Base-by-base conservation (phyloP, 2,888 invertebrate genomes). In the Phyllotreta striolata region DNA sequence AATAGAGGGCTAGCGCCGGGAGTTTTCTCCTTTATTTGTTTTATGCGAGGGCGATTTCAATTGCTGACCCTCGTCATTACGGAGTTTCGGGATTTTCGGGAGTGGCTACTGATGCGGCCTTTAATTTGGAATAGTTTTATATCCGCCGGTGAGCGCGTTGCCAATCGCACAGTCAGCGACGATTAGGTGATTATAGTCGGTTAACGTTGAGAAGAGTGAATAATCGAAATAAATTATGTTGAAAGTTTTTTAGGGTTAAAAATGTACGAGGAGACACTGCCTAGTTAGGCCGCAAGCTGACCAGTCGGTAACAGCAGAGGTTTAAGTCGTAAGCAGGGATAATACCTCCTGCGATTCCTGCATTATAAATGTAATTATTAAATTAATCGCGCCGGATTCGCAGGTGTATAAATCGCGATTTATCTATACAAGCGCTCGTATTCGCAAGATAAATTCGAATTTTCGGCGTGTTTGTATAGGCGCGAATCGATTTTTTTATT, bases 61-160 rank as follows among this genome's bases (percentile, higher is more conserved):
- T 76, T 74, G 77, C 73, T 73, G 75, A 77, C 77, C 78, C 77
- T 77, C 74, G 76, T 78, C 76, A 76, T 77, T 78, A 78, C 76
- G 76, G 75, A 74, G 75, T 77, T 76, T 73, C 66, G 70, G 70
- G 37, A 8, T 66, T 71, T 73, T 63, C 46, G 10, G 63, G 1
- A 35, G 47, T 63, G 59, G 14, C 63, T 63, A 59, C 46, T 49
- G 44, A 9, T n/a, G 43, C 58, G 6, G 24, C 49, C 7, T 4
- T 24, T 24, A 24, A 24, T 24, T 24, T 24, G 1, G 4, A 12
- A 56, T n/a, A 43, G 41, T 10, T 55, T 41, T 8, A 14, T 6
- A 40, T 13, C 12, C 9, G n/a, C 13, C 10, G 8, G n/a, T 6
- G 4, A 41, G 3, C 24, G n/a, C n/a, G n/a, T n/a, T n/a, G n/a